Evolutionary conservation across 2,888 invertebrate species (phyloP).

Genomic region (Aphidius colemani): DNA sequence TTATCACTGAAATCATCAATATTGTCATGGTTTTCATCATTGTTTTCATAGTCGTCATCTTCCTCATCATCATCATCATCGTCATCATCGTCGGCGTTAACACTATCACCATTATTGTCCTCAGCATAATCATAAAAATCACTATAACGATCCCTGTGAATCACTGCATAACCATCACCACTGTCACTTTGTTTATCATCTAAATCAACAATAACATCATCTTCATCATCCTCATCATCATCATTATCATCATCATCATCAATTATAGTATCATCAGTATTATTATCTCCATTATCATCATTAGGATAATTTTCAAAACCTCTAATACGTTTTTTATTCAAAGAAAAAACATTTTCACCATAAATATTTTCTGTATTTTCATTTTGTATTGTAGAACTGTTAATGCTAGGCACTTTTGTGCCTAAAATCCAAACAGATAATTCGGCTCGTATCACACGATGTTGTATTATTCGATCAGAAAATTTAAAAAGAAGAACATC

Average conservation of each 20-base stretch:
- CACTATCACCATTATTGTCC: too few relatives aligned
- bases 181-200: constrained; percentile 12
- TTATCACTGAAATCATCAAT: constrained; percentile 13
- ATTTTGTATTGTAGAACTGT: too few relatives aligned
- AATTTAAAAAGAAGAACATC: constrained; percentile 76
- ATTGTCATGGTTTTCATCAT: constrained; percentile 3
- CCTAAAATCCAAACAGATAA: constrained; percentile 72
- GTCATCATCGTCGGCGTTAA: neutral
- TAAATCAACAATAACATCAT: constrained; percentile 1
- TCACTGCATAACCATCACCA: constrained; percentile 1
- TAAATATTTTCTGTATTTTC: too few relatives aligned
- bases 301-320: constrained; percentile 15
- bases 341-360: too few relatives aligned
- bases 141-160: constrained; percentile 12
- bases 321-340: too few relatives aligned
- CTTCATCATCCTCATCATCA: constrained; percentile 30
- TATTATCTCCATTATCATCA: constrained; percentile 27
- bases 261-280: constrained; percentile 20
- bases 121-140: constrained; percentile 4
- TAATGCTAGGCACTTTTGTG: constrained; percentile 34
- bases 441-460: constrained; percentile 71
- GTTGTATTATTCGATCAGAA: constrained; percentile 72
- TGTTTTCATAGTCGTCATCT: constrained; percentile 6
- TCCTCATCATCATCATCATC: constrained; percentile 8
- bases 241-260: constrained; percentile 30